These are phyloP conservation scores for Cisticola juncidis DNA, from an alignment of 2,113 vertebrate species.

Conservation along the genomic window DNA sequence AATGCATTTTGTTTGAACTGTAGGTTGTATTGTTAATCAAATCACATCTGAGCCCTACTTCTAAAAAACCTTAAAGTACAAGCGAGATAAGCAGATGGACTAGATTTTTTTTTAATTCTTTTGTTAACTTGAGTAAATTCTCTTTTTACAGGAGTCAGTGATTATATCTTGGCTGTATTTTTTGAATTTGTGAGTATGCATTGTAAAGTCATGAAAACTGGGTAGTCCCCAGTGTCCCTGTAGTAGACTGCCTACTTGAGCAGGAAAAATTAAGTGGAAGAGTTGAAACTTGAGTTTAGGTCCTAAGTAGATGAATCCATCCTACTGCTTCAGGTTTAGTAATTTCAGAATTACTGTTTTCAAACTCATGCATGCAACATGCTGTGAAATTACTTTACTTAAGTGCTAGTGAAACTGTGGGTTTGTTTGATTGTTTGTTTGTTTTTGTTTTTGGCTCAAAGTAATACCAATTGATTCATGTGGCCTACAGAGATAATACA, in stretches of 20 bases:
- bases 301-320: neutral
- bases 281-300: neutral
- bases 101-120: neutral
- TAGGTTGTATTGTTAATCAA: neutral
- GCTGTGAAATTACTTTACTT: neutral
- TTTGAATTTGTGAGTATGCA: neutral
- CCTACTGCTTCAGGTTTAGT: neutral
- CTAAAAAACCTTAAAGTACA: neutral
- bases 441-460: neutral
- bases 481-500: neutral
- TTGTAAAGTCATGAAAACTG: neutral
- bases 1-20: neutral
- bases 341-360: neutral
- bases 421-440: neutral
- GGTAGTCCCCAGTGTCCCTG: neutral
- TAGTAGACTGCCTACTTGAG: neutral
- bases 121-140: neutral
- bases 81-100: fast-evolving
- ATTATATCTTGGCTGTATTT: neutral
- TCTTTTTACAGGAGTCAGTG: neutral
- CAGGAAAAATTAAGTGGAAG: neutral
- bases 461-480: neutral
- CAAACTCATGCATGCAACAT: neutral
- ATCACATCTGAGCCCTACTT: neutral
- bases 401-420: neutral